phyloP scores from a whole-genome alignment of 2,888 invertebrate species.

The Zaprionus bogoriensis region DNA sequence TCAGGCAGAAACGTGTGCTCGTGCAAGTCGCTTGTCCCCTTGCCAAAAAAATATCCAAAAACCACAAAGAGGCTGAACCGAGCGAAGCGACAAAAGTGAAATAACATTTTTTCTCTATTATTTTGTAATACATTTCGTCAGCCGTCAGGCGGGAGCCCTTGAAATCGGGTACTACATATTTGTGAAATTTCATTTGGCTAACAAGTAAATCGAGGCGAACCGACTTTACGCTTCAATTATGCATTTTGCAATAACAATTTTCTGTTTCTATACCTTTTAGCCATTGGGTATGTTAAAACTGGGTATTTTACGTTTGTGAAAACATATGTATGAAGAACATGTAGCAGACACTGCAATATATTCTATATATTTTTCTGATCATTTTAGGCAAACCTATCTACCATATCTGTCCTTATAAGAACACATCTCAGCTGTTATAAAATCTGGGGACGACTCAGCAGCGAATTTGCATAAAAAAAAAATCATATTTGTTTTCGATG shows the following conservation, averaged over 20 bases:
- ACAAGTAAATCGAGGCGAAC: constrained; percentile 36
- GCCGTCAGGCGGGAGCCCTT: constrained; percentile 22
- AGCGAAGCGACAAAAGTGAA: constrained; percentile 8
- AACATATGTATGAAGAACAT: too few relatives aligned
- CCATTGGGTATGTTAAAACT: too few relatives aligned
- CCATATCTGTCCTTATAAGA: too few relatives aligned
- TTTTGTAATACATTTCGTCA: constrained; percentile 31
- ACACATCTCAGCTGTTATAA: too few relatives aligned
- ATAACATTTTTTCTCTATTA: constrained; percentile 26
- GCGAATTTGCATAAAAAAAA: too few relatives aligned
- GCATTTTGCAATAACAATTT: constrained; percentile 19
- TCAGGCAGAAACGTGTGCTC: constrained; percentile 29
- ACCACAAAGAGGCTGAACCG: not conserved
- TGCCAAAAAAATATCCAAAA: constrained; percentile 38
- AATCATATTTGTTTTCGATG: too few relatives aligned
- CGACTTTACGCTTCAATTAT: constrained; percentile 33
- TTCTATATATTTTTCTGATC: too few relatives aligned
- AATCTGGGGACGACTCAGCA: too few relatives aligned
- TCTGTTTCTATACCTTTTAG: too few relatives aligned
- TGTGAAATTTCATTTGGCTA: constrained; percentile 14
- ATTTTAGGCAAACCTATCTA: too few relatives aligned
- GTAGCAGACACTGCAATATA: too few relatives aligned
- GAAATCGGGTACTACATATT: constrained; percentile 23
- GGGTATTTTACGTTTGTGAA: too few relatives aligned
- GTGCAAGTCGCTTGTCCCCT: constrained; percentile 25